These are phyloP conservation scores for Unio delphinus DNA, from an alignment of 2,888 invertebrate genomes.

Conservation along the genomic window DNA sequence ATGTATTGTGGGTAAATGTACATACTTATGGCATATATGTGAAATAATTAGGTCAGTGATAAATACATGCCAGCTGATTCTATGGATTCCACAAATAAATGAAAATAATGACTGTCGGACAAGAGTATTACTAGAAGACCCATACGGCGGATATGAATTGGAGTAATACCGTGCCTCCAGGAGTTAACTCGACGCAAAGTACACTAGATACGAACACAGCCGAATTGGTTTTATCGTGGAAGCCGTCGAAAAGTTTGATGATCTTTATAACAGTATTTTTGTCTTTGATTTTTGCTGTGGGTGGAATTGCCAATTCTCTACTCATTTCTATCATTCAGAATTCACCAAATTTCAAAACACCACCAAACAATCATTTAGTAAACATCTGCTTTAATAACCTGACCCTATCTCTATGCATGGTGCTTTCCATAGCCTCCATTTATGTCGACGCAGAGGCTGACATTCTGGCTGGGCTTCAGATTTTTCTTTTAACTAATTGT, in stretches of 20 bases:
- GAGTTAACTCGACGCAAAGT: too few relatives aligned
- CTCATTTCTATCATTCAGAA: constrained; percentile 58
- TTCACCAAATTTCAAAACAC: constrained; percentile 64
- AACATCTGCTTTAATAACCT: constrained; percentile 65
- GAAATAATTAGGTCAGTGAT: not conserved
- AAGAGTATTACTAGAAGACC: too few relatives aligned
- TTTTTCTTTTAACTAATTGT: constrained; percentile 57
- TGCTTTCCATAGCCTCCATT: constrained; percentile 48
- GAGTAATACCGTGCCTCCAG: too few relatives aligned
- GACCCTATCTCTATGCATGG: constrained; percentile 50
- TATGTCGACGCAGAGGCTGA: constrained; percentile 27
- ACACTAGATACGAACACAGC: too few relatives aligned
- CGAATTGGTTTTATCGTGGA: too few relatives aligned
- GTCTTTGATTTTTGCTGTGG: constrained; percentile 13
- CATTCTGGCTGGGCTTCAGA: constrained; percentile 50
- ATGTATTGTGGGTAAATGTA: too few relatives aligned
- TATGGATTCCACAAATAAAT: not conserved
- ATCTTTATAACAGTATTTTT: constrained; percentile 8
- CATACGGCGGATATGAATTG: too few relatives aligned
- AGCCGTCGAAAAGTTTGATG: too few relatives aligned
- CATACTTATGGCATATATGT: too few relatives aligned
- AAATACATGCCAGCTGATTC: not conserved
- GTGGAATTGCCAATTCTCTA: constrained; percentile 31
- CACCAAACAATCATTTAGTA: constrained; percentile 65
- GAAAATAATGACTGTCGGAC: not conserved